These are phyloP conservation scores for Epinotia demarniana DNA, from an alignment of 2,888 invertebrate genomes.

Conservation along the genomic window DNA sequence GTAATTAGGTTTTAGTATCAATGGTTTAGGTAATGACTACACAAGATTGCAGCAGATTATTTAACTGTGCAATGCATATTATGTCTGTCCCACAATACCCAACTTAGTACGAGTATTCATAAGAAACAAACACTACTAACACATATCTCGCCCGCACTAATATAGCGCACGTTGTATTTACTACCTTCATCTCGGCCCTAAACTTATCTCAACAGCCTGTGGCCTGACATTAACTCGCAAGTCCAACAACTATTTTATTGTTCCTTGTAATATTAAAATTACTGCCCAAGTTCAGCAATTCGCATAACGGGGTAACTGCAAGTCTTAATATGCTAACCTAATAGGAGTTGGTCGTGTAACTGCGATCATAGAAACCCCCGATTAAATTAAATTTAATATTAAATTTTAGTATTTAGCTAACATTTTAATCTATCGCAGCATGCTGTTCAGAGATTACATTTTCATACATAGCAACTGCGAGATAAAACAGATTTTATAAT, in stretches of 20 bases:
- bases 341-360: constrained; percentile 10
- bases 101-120: neutral
- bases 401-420: constrained; percentile 21
- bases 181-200: constrained; percentile 52
- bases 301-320: constrained; percentile 10
- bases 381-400: constrained; percentile 33
- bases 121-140: neutral
- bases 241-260: constrained; percentile 38
- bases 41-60: neutral
- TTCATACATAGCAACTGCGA: neutral
- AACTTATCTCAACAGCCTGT: constrained; percentile 49
- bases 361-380: constrained; percentile 7
- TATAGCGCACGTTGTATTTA: constrained; percentile 49
- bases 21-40: neutral
- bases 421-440: neutral
- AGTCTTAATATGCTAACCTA: constrained; percentile 14
- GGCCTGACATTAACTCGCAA: constrained; percentile 30
- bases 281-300: constrained; percentile 27
- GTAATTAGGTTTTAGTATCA: too few species aligned
- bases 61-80: neutral
- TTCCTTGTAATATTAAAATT: constrained; percentile 36
- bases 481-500: too few species aligned
- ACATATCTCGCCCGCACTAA: constrained; percentile 1
- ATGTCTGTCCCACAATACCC: neutral
- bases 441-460: neutral